phyloP scores from a whole-genome alignment of 2,888 invertebrate genomes.

The Scaptomyza parva region DNA sequence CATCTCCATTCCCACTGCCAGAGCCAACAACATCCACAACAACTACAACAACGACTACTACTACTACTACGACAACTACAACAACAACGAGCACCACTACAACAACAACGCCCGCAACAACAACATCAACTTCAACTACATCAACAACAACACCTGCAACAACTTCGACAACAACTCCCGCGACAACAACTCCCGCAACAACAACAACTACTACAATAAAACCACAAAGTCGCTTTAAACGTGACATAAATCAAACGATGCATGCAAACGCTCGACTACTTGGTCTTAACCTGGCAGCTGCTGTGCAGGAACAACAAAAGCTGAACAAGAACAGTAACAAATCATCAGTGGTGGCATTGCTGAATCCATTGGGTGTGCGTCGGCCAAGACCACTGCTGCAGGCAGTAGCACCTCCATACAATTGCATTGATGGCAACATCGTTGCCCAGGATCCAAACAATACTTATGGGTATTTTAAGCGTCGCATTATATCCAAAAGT shows the following conservation, averaged over 20 bases:
- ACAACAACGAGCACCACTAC: conserved; percentile 84
- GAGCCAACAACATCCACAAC: conserved; percentile 83
- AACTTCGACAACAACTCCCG: conserved; percentile 83
- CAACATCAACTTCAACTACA: conserved; percentile 83
- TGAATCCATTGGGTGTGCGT: conserved; percentile 66
- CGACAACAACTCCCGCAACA: conserved; percentile 84
- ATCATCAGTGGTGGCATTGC: conserved; percentile 60
- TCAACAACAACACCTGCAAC: conserved; percentile 82
- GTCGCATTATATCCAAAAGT: conserved; percentile 89
- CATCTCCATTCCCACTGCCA: conserved; percentile 88
- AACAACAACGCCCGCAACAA: conserved; percentile 85
- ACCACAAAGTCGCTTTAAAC: conserved; percentile 59
- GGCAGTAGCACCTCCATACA: conserved; percentile 54
- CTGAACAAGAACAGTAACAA: conserved; percentile 22
- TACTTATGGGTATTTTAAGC: conserved; percentile 90
- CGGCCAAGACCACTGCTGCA: conserved; percentile 15
- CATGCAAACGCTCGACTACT: conserved; percentile 76
- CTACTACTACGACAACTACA: conserved; percentile 86
- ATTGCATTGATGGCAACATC: conserved; percentile 87
- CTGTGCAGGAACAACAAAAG: conserved; percentile 50
- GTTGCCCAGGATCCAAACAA: conserved; percentile 88
- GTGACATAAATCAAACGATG: conserved; percentile 70
- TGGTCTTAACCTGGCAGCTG: conserved; percentile 73
- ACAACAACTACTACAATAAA: conserved; percentile 85
- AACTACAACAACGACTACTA: conserved; percentile 86